These are phyloP conservation scores for Lochmaea capreae DNA, from an alignment of 2,888 invertebrate genomes.

Conservation along the genomic window DNA sequence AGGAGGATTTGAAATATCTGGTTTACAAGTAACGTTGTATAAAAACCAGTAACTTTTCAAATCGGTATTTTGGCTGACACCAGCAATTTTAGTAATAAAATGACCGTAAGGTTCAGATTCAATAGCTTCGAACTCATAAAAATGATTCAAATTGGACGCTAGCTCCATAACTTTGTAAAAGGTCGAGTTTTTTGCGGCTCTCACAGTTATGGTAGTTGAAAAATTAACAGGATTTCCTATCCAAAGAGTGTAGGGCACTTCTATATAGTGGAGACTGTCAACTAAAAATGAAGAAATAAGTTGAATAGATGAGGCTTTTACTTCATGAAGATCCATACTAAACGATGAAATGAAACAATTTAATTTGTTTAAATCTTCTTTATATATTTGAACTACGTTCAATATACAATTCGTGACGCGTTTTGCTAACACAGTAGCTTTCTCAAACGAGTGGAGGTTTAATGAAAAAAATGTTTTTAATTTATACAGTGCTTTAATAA, in stretches of 20 bases:
- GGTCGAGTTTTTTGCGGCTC: conserved; percentile 6
- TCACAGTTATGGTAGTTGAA: conserved; percentile 19
- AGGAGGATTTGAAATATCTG: conserved; percentile 23
- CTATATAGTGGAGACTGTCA: background rate
- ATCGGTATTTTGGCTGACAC: conserved; percentile 12
- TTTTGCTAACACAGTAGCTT: too few relatives aligned
- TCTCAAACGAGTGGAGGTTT: too few relatives aligned
- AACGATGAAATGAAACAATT: too few relatives aligned
- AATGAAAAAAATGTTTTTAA: too few relatives aligned
- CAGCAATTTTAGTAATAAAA: conserved; percentile 25
- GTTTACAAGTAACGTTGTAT: conserved; percentile 23
- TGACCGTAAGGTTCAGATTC: conserved; percentile 15
- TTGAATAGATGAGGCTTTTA: too few relatives aligned
- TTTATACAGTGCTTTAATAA: too few relatives aligned
- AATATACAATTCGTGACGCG: too few relatives aligned
- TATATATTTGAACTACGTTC: too few relatives aligned
- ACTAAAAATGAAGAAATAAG: background rate
- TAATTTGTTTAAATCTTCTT: too few relatives aligned
- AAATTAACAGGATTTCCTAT: conserved; percentile 7
- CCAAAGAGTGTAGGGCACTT: conserved; percentile 28
- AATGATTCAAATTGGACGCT: conserved; percentile 17
- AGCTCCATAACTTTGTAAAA: conserved; percentile 30
- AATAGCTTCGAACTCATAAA: conserved; percentile 25
- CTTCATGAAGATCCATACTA: too few relatives aligned
- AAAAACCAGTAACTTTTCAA: conserved; percentile 25